Conservation (phyloP, 2,888 invertebrate species). For the Tridacna crocea region DNA sequence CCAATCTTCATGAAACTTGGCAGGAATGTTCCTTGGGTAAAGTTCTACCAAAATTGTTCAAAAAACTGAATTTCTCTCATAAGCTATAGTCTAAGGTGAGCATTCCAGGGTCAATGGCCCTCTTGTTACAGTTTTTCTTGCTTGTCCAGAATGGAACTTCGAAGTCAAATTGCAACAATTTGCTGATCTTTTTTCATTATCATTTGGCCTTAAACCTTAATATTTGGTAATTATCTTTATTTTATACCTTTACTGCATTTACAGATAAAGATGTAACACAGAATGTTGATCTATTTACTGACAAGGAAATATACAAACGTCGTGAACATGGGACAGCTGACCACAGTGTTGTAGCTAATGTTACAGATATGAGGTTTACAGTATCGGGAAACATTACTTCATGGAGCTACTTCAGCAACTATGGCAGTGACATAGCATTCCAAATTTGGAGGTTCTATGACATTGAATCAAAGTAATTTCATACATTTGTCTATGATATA, state of each 20-base stretch:
- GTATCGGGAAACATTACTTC: slow-evolving; percentile 14
- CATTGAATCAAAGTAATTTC: background rate
- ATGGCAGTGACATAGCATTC: background rate
- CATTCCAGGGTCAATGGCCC: too few species aligned
- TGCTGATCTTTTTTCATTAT: too few species aligned
- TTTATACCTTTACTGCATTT: background rate
- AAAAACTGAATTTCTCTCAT: too few species aligned
- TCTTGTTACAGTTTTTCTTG: too few species aligned
- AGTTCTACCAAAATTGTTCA: too few species aligned
- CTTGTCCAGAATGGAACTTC: too few species aligned
- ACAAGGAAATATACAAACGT: slow-evolving; percentile 26
- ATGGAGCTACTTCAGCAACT: slow-evolving; percentile 28
- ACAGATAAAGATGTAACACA: slow-evolving; percentile 18
- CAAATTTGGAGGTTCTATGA: slow-evolving; percentile 11
- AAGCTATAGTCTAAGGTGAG: too few species aligned
- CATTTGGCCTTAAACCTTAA: too few species aligned
- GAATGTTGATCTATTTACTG: slow-evolving; percentile 14
- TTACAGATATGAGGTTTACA: slow-evolving; percentile 8
- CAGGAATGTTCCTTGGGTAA: too few species aligned
- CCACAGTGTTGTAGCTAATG: background rate
- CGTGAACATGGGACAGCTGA: background rate
- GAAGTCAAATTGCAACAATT: too few species aligned
- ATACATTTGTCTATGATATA: background rate
- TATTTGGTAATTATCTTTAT: too few species aligned
- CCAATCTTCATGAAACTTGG: too few species aligned